A percentile compares a stretch with the other conserved stretches of the same genome.
Evolutionary conservation across 2,797 vertebrate genomes (phyloP).

Genomic region (Sparidentex hasta): DNA sequence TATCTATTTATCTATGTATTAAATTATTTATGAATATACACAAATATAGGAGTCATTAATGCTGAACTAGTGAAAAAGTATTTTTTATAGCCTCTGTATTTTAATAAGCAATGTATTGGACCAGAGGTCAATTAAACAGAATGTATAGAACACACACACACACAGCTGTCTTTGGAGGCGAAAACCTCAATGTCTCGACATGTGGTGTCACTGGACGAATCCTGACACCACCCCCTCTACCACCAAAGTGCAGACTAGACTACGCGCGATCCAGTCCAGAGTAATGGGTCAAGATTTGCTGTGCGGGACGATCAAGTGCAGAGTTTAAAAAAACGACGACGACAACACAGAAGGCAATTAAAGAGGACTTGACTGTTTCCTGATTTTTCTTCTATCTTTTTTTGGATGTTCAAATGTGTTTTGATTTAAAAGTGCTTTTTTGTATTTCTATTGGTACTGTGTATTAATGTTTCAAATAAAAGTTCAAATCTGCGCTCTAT

Average conservation of each 20-base stretch:
- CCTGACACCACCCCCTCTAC: slow-evolving; percentile 57
- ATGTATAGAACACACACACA: slow-evolving; percentile 86
- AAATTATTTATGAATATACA: slow-evolving; percentile 81
- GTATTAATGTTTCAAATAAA: slow-evolving; percentile 86
- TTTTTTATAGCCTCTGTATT: slow-evolving; percentile 89
- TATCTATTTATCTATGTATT: slow-evolving; percentile 89
- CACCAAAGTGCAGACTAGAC: slow-evolving; percentile 74
- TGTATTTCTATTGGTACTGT: slow-evolving; percentile 81
- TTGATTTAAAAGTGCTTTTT: slow-evolving; percentile 80
- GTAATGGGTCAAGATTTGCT: slow-evolving; percentile 39
- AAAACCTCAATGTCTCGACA: slow-evolving; percentile 60
- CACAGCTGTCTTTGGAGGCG: slow-evolving; percentile 79
- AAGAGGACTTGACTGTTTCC: slow-evolving; percentile 71
- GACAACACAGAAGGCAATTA: slow-evolving; percentile 18
- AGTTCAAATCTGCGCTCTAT: slow-evolving; percentile 77
- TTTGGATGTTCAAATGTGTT: slow-evolving; percentile 78
- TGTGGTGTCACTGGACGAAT: slow-evolving; percentile 46
- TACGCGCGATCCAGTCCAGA: slow-evolving; percentile 35
- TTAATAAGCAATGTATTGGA: slow-evolving; percentile 83
- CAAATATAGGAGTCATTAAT: slow-evolving; percentile 72
- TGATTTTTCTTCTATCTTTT: slow-evolving; percentile 54
- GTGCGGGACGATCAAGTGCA: slow-evolving; percentile 35
- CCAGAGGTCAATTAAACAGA: slow-evolving; percentile 80
- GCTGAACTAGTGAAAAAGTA: slow-evolving; percentile 81
- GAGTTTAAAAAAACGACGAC: not conserved